phyloP scores from a whole-genome alignment of 2,797 vertebrate genomes.

The Pseudocheirus occidentalis region DNA sequence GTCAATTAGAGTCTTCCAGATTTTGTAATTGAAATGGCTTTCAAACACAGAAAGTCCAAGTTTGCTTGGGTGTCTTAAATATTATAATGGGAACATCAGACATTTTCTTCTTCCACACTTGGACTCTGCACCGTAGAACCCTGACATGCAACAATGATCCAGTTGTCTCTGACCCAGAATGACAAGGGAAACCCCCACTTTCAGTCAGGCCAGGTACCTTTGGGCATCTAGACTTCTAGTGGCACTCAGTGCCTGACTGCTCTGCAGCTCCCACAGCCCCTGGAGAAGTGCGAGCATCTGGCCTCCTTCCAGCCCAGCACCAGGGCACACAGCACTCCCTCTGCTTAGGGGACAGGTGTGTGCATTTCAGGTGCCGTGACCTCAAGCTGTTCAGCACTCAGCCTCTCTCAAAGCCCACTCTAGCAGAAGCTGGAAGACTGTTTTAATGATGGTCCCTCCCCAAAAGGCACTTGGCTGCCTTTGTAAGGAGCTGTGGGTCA shows the following conservation, averaged over 20 bases:
- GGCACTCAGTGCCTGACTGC: not conserved
- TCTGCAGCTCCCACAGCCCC: not conserved
- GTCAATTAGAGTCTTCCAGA: constrained; percentile 44
- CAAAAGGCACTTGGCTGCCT: not conserved
- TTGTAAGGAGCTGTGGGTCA: not conserved
- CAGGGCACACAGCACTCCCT: not conserved
- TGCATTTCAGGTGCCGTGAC: not conserved
- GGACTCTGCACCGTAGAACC: not conserved
- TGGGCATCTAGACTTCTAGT: not conserved
- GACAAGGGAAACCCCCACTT: not conserved
- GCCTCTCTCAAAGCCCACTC: not conserved
- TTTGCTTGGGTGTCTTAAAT: not conserved
- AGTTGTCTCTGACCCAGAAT: not conserved
- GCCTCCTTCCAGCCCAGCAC: not conserved
- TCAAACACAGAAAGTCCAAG: constrained; percentile 36
- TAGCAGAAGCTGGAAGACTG: too few relatives aligned
- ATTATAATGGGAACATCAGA: not conserved
- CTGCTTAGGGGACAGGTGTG: constrained; percentile 29
- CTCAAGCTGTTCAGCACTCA: constrained; percentile 16
- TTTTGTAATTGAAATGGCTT: constrained; percentile 41
- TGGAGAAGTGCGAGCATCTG: constrained; percentile 10
- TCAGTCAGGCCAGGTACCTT: not conserved
- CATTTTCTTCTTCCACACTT: not conserved
- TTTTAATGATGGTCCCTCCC: not conserved
- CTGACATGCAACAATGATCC: not conserved